Conservation (phyloP, 2,888 invertebrate species). For the Lamproptera curius region DNA sequence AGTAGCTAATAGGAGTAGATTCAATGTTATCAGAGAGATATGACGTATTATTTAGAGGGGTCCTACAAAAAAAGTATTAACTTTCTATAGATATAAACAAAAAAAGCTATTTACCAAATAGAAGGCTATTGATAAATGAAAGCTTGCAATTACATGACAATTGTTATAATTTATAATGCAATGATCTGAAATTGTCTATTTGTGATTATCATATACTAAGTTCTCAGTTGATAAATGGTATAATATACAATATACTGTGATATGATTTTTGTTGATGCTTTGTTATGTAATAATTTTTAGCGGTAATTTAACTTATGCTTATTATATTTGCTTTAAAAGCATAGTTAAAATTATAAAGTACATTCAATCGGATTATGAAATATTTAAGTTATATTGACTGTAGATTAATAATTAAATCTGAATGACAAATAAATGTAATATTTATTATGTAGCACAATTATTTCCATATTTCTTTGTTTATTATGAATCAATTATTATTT, state of each 20-base stretch:
- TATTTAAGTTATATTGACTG: background rate
- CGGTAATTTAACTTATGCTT: constrained; percentile 10
- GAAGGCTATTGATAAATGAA: background rate
- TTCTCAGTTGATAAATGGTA: too few species aligned
- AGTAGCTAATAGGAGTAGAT: constrained; percentile 44
- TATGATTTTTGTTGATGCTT: constrained; percentile 13
- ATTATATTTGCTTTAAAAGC: constrained; percentile 14
- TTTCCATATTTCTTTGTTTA: background rate
- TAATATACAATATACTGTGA: constrained; percentile 17
- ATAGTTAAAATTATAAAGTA: background rate
- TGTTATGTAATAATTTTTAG: constrained; percentile 10
- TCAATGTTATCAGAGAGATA: constrained; percentile 19
- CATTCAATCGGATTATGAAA: background rate
- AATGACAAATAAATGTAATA: background rate
- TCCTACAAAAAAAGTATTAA: constrained; percentile 22
- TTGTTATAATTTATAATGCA: background rate
- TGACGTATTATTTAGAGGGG: constrained; percentile 19
- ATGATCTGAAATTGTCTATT: constrained; percentile 5
- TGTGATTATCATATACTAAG: too few species aligned
- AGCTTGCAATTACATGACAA: background rate
- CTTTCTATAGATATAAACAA: constrained; percentile 10
- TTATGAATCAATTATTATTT: background rate
- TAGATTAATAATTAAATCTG: background rate
- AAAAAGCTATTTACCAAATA: constrained; percentile 1
- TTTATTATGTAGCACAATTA: background rate